Base-by-base conservation (phyloP, 2,113 vertebrate species). In the Miniopterus natalensis region DNA sequence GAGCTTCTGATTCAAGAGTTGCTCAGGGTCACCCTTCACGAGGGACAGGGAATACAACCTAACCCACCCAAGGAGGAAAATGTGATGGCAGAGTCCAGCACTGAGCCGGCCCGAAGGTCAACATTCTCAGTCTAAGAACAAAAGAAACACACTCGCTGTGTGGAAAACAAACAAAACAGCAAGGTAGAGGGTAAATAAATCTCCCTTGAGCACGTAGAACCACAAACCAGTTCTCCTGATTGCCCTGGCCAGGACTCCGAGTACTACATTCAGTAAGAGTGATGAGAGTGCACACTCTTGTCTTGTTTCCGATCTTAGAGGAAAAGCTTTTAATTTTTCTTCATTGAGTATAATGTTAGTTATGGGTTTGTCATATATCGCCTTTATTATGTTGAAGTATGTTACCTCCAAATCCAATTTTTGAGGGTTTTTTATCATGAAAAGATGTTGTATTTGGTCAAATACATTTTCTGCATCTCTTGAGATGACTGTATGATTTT, bases 191-290 rank as follows among this genome's bases (percentile, higher is more conserved):
- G 5, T 47, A 90, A 81, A 63, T 55, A 53, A 59, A 12, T 90
- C 68, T 96, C 51, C 45, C 40, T 47, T 47, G 18, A 87, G 27
- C 55, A 21, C 74, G 25, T 75, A 45, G 49, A 93, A 86, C 49
- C 49, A 65, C 79, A 83, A 47, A 20, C n/a, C 57, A 40, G 12
- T 92, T 84, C 95, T 94, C 87, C 47, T 25, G 21, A 53, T 53
- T 68, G 63, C 13, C 40, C 65, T 65, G 23, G 59, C 42, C 65
- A 65, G 59, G 40, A 83, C 59, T n/a, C 65, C 29, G 31, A 49
- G 59, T 65, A n/a, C 42, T 65, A 13, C 14, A 61, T 20, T 45
- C 25, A 75, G 29, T n/a, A 78, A 78, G 29, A 53, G 18, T 78
- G 31, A n/a, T 53, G 31, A 55, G 10, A 66, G 49, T 53, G 31